These are phyloP conservation scores for Clarias magur DNA, from an alignment of 2,113 vertebrate species.

Conservation along the genomic window DNA sequence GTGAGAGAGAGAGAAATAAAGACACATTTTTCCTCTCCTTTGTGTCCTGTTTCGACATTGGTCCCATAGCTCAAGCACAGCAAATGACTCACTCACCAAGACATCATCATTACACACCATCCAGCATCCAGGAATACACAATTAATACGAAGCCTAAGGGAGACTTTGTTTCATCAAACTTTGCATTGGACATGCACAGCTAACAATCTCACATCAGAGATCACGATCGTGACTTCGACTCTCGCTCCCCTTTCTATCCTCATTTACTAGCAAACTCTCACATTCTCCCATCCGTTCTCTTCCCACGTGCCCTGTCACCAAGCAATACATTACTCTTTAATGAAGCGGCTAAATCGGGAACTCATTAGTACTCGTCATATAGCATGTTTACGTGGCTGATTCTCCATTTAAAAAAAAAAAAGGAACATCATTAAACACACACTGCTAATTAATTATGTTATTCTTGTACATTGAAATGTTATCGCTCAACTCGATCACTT, in stretches of 20 bases:
- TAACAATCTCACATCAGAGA: background rate
- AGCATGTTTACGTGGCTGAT: background rate
- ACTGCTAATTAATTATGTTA: background rate
- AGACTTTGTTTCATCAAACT: background rate
- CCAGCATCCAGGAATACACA: background rate
- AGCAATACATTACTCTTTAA: background rate
- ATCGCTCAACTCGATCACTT: background rate
- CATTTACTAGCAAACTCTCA: background rate
- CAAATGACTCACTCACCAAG: background rate
- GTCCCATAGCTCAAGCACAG: background rate
- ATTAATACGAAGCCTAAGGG: background rate
- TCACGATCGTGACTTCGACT: background rate
- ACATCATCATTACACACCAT: background rate
- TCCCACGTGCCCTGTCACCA: conserved; percentile 1
- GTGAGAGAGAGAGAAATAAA: background rate
- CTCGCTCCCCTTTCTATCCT: background rate
- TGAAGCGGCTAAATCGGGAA: conserved; percentile 14
- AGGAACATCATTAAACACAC: conserved; percentile 4
- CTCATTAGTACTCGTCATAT: conserved; percentile 26
- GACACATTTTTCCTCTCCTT: background rate
- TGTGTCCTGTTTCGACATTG: background rate
- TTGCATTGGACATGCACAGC: background rate
- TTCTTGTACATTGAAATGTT: background rate
- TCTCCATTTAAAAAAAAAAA: background rate
- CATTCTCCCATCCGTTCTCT: background rate